phyloP scores from a whole-genome alignment of 2,888 invertebrate species.

The Dendrolimus houi region DNA sequence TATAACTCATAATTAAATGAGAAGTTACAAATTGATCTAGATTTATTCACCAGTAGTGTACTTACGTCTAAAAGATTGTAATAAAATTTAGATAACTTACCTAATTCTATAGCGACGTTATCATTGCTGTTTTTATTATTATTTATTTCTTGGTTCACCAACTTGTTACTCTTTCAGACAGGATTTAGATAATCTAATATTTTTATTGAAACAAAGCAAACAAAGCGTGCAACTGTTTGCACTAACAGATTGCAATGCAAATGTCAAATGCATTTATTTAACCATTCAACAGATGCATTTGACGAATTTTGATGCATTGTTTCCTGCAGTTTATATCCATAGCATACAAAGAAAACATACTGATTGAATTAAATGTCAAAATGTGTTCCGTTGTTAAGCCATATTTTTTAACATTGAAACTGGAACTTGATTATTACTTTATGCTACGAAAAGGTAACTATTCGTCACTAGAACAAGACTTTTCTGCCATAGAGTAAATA shows the following conservation, averaged over 20 bases:
- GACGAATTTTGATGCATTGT: too few relatives aligned
- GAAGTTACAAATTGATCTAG: too few relatives aligned
- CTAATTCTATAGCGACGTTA: background rate
- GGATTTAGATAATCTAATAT: background rate
- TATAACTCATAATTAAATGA: too few relatives aligned
- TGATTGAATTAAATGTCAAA: too few relatives aligned
- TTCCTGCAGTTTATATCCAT: too few relatives aligned
- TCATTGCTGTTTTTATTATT: background rate
- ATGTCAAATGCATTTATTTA: slow-evolving; percentile 1
- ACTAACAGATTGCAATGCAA: slow-evolving; percentile 9
- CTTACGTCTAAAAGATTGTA: background rate
- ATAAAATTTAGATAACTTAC: background rate
- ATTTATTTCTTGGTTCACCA: background rate
- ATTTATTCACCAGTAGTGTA: too few relatives aligned
- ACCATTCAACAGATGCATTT: background rate
- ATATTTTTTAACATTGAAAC: too few relatives aligned
- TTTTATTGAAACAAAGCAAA: slow-evolving; percentile 16
- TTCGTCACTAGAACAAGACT: background rate
- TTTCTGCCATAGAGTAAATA: background rate
- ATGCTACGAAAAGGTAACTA: background rate
- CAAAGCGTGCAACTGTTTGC: slow-evolving; percentile 12
- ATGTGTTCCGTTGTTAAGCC: too few relatives aligned
- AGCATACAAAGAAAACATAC: too few relatives aligned
- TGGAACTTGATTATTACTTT: too few relatives aligned
- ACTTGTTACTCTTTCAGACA: background rate